Base-by-base conservation (phyloP, 1,140 invertebrate genomes). In the Cheumatopsyche charites region DNA sequence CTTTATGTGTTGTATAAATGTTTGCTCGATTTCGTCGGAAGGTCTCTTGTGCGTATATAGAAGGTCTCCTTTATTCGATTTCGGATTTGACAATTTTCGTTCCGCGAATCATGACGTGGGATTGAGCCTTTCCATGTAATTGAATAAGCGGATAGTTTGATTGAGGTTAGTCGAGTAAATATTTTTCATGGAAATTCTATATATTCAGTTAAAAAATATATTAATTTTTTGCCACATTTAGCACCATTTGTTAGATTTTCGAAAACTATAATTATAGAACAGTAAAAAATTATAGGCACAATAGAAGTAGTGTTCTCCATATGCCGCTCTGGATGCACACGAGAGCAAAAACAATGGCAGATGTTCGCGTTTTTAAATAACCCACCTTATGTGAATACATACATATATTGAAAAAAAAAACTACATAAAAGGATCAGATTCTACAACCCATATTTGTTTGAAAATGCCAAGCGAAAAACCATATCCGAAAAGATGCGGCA, bases 291-390 rank as follows among this genome's bases (percentile, higher is more conserved):
- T n/a, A n/a, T 3, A 2, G 2, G 4, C 11, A 47, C 43, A 47
- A 47, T n/a, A 47, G 43, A 12, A 6, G 4, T n/a, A n/a, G 17
- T 23, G 23, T 25, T 5, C 55, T 5, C 55, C 55, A 58, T 58
- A 58, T 58, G 55, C 55, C 25, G 19, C 23, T 12, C 29, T 5
- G 25, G 21, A 52, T 58, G 55, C 55, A 25, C 55, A 21, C 7
- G 2, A 23, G 55, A 26, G 55, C 55, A 58, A 58, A 58, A 58
- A 58, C 55, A 58, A 58, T 58, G 55, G 55, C 55, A 58, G 55
- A 58, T 58, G 55, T 58, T 58, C 55, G 23, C 25, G 23, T 58
- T 26, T 23, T 25, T 25, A 26, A 12, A 58, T 58, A 25, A 15
- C 17, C 15, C 15, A 3, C 19, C 49, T 19, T 19, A 17, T 15